Evolutionary conservation across 2,113 vertebrate species (phyloP).

Genomic region (Centropus unirufus): DNA sequence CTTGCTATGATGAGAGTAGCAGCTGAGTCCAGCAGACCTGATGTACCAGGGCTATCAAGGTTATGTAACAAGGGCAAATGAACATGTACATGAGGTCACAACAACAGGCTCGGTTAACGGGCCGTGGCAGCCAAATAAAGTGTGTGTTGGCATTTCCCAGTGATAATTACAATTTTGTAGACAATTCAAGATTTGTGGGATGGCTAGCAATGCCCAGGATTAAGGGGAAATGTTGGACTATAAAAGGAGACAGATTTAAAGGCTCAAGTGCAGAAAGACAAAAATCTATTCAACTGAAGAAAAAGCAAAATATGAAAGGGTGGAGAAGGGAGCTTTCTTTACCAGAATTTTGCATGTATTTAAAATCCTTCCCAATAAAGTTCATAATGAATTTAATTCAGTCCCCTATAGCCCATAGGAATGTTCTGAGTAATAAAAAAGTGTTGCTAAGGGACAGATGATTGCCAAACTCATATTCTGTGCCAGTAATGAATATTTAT

Average conservation of each 20-base stretch:
- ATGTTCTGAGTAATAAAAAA: constrained; percentile 56
- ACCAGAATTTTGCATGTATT: constrained; percentile 8
- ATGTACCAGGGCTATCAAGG: neutral
- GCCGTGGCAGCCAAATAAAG: neutral
- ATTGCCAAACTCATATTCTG: constrained; percentile 35
- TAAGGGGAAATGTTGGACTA: neutral
- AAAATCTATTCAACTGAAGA: neutral
- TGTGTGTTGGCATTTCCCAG: neutral
- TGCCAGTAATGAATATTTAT: constrained; percentile 36
- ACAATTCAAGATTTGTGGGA: neutral
- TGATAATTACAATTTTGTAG: neutral
- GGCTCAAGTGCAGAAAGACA: neutral
- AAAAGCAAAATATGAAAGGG: neutral
- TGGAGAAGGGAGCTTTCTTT: neutral
- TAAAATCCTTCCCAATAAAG: constrained; percentile 61
- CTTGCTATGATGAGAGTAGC: neutral
- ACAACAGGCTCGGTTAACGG: neutral
- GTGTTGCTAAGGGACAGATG: constrained; percentile 59
- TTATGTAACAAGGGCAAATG: neutral
- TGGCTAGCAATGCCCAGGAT: neutral
- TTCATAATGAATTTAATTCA: constrained; percentile 61
- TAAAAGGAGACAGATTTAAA: neutral
- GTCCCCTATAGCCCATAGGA: constrained; percentile 49
- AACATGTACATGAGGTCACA: neutral
- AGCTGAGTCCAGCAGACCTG: neutral